Evolutionary conservation across 2,888 invertebrate genomes (phyloP).

Genomic region (Calephelis perditalis): DNA sequence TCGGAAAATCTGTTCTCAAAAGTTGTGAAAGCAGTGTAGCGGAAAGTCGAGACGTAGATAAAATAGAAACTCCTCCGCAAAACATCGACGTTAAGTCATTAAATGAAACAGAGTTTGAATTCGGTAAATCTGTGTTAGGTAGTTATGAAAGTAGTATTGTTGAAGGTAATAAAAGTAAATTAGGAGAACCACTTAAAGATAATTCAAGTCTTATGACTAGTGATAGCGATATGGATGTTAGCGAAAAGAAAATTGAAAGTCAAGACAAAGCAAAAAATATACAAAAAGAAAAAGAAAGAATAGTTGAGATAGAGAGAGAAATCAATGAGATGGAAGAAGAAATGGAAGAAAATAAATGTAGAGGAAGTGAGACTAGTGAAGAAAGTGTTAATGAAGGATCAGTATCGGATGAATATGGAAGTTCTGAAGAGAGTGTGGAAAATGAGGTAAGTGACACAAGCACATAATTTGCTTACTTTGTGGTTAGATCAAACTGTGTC

Average conservation of each 20-base stretch:
- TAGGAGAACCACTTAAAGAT: constrained; percentile 30
- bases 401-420: constrained; percentile 30
- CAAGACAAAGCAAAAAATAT: constrained; percentile 40
- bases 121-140: constrained; percentile 48
- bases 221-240: constrained; percentile 58
- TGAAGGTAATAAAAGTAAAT: constrained; percentile 18
- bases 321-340: constrained; percentile 64
- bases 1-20: constrained; percentile 49
- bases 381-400: constrained; percentile 30
- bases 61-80: constrained; percentile 17
- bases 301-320: constrained; percentile 66
- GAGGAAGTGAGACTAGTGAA: constrained; percentile 29
- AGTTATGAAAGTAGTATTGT: constrained; percentile 48
- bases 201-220: constrained; percentile 59
- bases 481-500: no score
- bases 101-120: constrained; percentile 42
- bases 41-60: constrained; percentile 31
- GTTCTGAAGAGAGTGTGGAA: constrained; percentile 20
- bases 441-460: constrained; percentile 22
- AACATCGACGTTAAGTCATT: constrained; percentile 36
- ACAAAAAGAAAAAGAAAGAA: constrained; percentile 58
- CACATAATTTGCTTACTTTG: no score
- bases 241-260: constrained; percentile 34
- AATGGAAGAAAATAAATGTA: constrained; percentile 46
- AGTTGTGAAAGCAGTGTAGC: constrained; percentile 34